Evolutionary conservation across 1,140 invertebrate genomes (phyloP).

Genomic region (Belonocnema kinseyi): DNA sequence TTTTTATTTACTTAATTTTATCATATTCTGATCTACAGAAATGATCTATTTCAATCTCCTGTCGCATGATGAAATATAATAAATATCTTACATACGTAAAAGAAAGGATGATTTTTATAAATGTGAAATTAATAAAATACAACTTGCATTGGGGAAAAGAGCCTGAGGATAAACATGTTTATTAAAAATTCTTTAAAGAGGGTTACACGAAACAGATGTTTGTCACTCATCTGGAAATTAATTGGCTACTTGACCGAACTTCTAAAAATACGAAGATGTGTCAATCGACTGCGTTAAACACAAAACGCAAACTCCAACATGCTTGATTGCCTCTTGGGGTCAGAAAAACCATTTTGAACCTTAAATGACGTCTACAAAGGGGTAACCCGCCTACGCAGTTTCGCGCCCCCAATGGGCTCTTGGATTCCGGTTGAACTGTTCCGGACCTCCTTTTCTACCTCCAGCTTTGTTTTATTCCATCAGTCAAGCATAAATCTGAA

Average conservation of each 20-base stretch:
- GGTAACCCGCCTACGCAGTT: not conserved
- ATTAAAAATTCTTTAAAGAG: not conserved
- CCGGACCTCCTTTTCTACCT: constrained; percentile 42
- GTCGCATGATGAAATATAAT: too few species aligned
- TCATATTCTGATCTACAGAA: too few species aligned
- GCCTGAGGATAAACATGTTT: not conserved
- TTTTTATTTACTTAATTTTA: too few species aligned
- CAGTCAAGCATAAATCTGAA: constrained; percentile 7
- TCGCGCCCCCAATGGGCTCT: constrained; percentile 11
- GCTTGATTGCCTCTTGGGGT: constrained; percentile 22
- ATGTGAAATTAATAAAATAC: too few species aligned
- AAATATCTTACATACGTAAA: too few species aligned
- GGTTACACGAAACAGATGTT: not conserved
- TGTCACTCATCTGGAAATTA: not conserved
- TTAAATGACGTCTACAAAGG: constrained; percentile 28
- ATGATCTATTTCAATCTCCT: too few species aligned
- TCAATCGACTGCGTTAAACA: not conserved
- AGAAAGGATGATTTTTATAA: too few species aligned
- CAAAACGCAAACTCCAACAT: constrained; percentile 22
- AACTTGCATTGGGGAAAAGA: not conserved
- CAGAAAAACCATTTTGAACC: constrained; percentile 34
- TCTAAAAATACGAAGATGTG: constrained; percentile 40
- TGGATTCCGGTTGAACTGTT: constrained; percentile 16
- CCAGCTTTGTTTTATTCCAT: constrained; percentile 3
- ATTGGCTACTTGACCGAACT: not conserved